These are phyloP conservation scores for Cricetomys ansorgei DNA, from an alignment of 2,113 vertebrate species.

Conservation along the genomic window DNA sequence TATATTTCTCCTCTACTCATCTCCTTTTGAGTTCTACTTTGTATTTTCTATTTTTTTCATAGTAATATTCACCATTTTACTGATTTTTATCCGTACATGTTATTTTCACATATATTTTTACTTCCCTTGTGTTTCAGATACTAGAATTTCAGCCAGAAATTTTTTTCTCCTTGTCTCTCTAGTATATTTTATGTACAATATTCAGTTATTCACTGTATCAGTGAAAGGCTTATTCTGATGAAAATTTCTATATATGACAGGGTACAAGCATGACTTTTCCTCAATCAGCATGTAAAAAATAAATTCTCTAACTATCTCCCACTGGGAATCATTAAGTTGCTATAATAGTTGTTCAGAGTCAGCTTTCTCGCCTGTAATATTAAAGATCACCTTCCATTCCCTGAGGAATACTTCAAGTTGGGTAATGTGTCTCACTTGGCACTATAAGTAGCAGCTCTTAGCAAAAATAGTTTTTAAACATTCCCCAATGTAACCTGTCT, in stretches of 20 bases:
- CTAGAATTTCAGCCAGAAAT: not conserved
- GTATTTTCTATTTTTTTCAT: not conserved
- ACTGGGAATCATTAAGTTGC: constrained; percentile 79
- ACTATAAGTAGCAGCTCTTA: constrained; percentile 66
- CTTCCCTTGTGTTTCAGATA: not conserved
- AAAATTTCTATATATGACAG: constrained; percentile 62
- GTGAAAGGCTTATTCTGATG: constrained; percentile 42
- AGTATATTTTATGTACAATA: not conserved
- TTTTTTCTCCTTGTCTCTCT: not conserved
- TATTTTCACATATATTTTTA: not conserved
- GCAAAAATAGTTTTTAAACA: constrained; percentile 64
- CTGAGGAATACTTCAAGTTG: constrained; percentile 75
- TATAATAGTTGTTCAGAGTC: constrained; percentile 78
- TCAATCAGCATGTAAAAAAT: constrained; percentile 74
- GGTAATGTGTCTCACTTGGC: constrained; percentile 57
- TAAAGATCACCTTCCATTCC: constrained; percentile 72
- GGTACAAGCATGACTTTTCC: constrained; percentile 57
- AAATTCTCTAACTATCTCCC: constrained; percentile 77
- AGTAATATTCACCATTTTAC: not conserved
- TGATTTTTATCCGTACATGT: not conserved
- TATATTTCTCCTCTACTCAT: rapidly evolving
- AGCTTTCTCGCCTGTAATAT: constrained; percentile 71
- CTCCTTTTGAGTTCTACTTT: not conserved
- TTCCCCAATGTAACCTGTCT: not conserved
- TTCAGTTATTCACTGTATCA: constrained; percentile 11